Evolutionary conservation across 2,113 vertebrate species (phyloP).

Genomic region (Crotalus viridis): DNA sequence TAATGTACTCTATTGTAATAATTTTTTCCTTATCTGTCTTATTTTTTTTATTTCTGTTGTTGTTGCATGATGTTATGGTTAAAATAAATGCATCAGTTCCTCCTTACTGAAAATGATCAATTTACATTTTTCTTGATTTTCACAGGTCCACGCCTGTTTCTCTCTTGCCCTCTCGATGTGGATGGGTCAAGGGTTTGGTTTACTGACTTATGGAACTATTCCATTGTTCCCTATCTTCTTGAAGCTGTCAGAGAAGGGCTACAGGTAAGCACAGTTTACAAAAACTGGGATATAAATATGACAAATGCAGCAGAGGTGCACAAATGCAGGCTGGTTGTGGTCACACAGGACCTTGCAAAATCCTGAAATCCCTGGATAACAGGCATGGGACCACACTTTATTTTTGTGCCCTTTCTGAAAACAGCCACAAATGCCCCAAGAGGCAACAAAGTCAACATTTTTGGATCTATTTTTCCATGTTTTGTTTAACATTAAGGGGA

Average conservation of each 20-base stretch:
- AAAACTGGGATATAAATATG: neutral
- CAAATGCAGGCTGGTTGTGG: neutral
- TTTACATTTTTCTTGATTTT: conserved; percentile 8
- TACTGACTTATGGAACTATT: conserved; percentile 99
- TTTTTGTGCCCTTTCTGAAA: neutral
- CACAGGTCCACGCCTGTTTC: conserved; percentile 91
- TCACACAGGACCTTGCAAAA: neutral
- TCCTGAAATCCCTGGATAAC: neutral
- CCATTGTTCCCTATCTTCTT: conserved; percentile 95
- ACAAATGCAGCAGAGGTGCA: neutral
- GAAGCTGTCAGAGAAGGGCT: conserved; percentile 95
- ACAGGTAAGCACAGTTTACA: conserved; percentile 78
- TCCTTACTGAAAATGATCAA: neutral
- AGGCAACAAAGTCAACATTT: neutral
- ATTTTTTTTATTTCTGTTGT: neutral
- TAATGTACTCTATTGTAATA: neutral
- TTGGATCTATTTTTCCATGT: neutral
- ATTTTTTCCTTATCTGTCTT: neutral
- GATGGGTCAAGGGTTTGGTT: conserved; percentile 98
- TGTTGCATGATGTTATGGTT: neutral
- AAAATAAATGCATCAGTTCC: neutral
- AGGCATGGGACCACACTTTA: neutral
- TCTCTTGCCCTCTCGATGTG: conserved; percentile 96
- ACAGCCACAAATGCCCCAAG: neutral
- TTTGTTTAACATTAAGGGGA: neutral